Conservation (phyloP, 2,113 vertebrate species). For the Orthonyx spaldingii region DNA sequence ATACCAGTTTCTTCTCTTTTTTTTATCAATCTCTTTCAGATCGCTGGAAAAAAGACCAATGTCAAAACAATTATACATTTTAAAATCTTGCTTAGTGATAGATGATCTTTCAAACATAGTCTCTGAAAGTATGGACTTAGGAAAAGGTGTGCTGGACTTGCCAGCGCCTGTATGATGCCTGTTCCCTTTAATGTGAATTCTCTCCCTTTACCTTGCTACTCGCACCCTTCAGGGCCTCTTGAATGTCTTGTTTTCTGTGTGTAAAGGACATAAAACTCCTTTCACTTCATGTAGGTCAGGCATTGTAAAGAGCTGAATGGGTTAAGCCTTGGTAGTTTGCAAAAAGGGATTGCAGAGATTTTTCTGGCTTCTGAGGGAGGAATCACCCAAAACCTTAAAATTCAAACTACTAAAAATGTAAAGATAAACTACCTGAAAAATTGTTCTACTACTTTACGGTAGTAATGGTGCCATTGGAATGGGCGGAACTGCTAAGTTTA, state of each 20-base stretch:
- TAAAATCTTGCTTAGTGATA: neutral
- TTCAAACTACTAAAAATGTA: neutral
- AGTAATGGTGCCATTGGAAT: neutral
- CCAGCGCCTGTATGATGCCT: neutral
- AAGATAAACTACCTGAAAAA: neutral
- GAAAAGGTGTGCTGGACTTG: neutral
- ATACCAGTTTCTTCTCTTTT: neutral
- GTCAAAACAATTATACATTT: neutral
- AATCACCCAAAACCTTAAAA: neutral
- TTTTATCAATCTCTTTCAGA: neutral
- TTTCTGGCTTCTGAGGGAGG: neutral
- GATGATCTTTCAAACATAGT: neutral
- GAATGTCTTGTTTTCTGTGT: neutral
- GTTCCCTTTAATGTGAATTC: neutral
- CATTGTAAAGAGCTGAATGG: conserved; percentile 35
- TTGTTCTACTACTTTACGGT: neutral
- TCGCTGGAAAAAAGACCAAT: neutral
- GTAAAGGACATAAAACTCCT: neutral
- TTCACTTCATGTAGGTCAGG: conserved; percentile 47
- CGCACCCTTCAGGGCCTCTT: neutral
- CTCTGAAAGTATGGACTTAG: neutral
- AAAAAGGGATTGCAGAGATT: neutral
- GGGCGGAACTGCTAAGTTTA: too few relatives aligned
- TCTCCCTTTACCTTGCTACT: neutral
- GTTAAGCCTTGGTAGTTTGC: conserved; percentile 30